Base-by-base conservation (phyloP, 1,140 invertebrate genomes). In the Lepidurus arcticus region DNA sequence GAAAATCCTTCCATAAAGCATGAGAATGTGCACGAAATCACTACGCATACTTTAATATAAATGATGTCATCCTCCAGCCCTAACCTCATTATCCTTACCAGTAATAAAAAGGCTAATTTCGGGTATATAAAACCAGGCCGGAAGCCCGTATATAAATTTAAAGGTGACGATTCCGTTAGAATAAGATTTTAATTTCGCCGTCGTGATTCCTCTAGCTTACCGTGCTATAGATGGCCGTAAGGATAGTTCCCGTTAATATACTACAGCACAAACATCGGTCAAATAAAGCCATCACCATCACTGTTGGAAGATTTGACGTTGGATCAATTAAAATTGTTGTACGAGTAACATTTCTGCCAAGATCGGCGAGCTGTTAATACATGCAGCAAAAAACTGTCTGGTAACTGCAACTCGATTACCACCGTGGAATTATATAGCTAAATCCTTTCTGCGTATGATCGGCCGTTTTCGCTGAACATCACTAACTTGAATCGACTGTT, bases 221-320 rank as follows among this genome's bases (percentile, higher is more conserved):
- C 53, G 53, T 65, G 53, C 53, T 65, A 65, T 65, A 65, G 21
- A 65, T 65, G 53, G 53, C 53, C 53, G 53, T 65, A 21, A 65
- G 53, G n/a, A 65, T 65, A 65, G 53, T 65, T 65, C 53, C 53
- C 53, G 53, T 65, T 65, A 65, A 1, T 65, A 65, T 65, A 16
- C 16, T 65, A 3, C 53, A 65, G 21, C 53, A 65, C 53, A 65
- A 65, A 65, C 53, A 65, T 16, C 53, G 53, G 53, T 65, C 53
- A 16, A 65, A 65, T 65, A 65, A 16, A 65, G 53, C 53, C 53
- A 65, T 65, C 53, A 21, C 53, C 53, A 65, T 65, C 16, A 7
- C 53, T 21, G 53, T 21, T 7, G 7, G 21, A 65, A 0, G 21
- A 65, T 13, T 9, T 16, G 8, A 65, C 6, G 53, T 7, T n/a